A percentile compares a stretch with the other conserved stretches of the same genome.
phyloP scores from a whole-genome alignment of 2,888 invertebrate species.

The Drosophila kanekoi region DNA sequence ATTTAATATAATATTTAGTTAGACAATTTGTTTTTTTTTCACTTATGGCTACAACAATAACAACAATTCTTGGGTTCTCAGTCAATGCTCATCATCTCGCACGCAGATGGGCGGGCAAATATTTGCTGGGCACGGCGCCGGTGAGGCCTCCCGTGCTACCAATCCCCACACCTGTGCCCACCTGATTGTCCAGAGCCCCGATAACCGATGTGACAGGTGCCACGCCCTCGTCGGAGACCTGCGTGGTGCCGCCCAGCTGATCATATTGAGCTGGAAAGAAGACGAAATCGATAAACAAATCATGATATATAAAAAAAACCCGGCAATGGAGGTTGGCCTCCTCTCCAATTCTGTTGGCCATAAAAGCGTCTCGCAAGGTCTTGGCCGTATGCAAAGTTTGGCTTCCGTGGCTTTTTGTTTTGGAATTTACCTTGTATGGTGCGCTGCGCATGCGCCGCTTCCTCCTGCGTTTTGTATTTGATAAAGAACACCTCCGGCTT shows the following conservation, averaged over 20 bases:
- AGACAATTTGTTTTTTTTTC: conserved; percentile 7
- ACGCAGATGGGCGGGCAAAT: conserved; percentile 73
- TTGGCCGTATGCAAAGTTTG: conserved; percentile 39
- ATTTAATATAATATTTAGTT: conserved; percentile 27
- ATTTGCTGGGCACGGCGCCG: conserved; percentile 54
- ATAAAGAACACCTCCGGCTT: conserved; percentile 85
- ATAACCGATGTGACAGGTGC: conserved; percentile 84
- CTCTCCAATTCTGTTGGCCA: neutral
- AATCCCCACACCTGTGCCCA: neutral
- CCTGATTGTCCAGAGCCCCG: conserved; percentile 75
- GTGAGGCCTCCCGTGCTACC: conserved; percentile 21
- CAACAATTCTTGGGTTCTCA: conserved; percentile 44
- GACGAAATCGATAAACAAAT: neutral
- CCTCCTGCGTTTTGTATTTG: conserved; percentile 85
- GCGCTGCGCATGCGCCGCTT: conserved; percentile 84
- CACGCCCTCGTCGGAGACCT: conserved; percentile 83
- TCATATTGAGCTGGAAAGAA: conserved; percentile 83
- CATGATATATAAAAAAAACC: too few relatives aligned
- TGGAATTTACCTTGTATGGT: conserved; percentile 83
- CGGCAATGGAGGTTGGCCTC: conserved; percentile 31
- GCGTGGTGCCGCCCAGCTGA: conserved; percentile 83
- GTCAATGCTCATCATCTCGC: conserved; percentile 50
- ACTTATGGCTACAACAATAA: conserved; percentile 45
- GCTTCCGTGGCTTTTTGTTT: conserved; percentile 9
- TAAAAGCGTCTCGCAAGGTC: conserved; percentile 46